Evolutionary conservation across 2,113 vertebrate species (phyloP).

Genomic region (Pseudorhombus dupliciocellatus): DNA sequence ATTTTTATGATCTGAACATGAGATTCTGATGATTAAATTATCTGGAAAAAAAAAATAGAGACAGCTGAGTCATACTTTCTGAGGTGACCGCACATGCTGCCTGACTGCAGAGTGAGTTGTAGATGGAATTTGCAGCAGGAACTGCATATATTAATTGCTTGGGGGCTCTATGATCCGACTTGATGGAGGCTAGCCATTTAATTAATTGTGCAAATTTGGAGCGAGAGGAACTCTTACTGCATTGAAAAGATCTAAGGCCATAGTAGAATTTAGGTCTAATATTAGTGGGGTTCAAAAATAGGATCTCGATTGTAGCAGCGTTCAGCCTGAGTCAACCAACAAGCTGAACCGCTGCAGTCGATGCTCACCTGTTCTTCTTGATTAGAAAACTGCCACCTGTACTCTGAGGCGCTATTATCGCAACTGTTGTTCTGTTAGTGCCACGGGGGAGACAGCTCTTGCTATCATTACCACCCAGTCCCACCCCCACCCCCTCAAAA

Average conservation of each 20-base stretch:
- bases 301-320: slow-evolving; percentile 21
- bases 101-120: slow-evolving; percentile 44
- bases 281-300: slow-evolving; percentile 1
- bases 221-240: slow-evolving; percentile 21
- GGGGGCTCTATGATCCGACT: slow-evolving; percentile 35
- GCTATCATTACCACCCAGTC: slow-evolving; percentile 16
- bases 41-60: slow-evolving; percentile 36
- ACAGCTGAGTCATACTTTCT: slow-evolving; percentile 49
- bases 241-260: slow-evolving; percentile 8
- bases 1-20: slow-evolving; percentile 24
- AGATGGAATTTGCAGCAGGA: slow-evolving; percentile 44
- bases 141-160: slow-evolving; percentile 38
- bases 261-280: background rate
- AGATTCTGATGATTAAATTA: slow-evolving; percentile 45
- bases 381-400: slow-evolving; percentile 68
- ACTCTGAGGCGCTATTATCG: slow-evolving; percentile 66
- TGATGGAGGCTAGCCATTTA: slow-evolving; percentile 25
- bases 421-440: slow-evolving; percentile 57
- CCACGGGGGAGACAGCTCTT: slow-evolving; percentile 42
- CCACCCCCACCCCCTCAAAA: background rate
- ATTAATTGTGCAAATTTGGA: slow-evolving; percentile 29
- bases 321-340: slow-evolving; percentile 38
- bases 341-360: slow-evolving; percentile 40
- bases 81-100: slow-evolving; percentile 34
- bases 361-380: slow-evolving; percentile 55